Base-by-base conservation (phyloP, 2,113 vertebrate genomes). In the Nipponia nippon region DNA sequence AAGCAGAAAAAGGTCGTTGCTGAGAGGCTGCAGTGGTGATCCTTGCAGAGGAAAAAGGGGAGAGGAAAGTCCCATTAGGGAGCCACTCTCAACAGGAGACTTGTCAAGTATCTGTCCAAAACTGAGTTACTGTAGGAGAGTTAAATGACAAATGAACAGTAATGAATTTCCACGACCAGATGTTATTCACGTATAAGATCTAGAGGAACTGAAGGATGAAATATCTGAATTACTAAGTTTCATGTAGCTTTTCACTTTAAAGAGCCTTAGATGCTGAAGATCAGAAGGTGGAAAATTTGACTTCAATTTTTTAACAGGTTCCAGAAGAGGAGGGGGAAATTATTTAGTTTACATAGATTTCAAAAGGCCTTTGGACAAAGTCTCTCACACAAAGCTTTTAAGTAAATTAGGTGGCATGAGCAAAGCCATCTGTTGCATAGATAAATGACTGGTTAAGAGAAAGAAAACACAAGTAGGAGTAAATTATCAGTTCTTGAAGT, bases 311-410 rank as follows among this genome's bases (percentile, higher is more conserved):
- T 72, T 66, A 72, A 52, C 44, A 72, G 66, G 32, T 42, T 66
- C 36, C 29, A 47, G 73, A 73, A 86, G 29, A 87, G 16, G 46
- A 83, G 32, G 17, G 11, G 15, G 16, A 77, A 87, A 59, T 70
- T 93, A 42, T 76, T 88, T 44, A 20, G 4, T 79, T 76, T 83
- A 55, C 52, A n/a, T 1, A 69, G 72, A 47, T 73, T 95, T 89
- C n/a, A 50, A 91, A 95, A 87, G 34, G 38, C 17, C 22, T 89
- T 71, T 82, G 50, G 61, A 92, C 16, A 42, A 78, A 36, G 7
- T 56, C 13, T 89, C 61, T 82, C 32, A 49, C 38, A 78, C 22
- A 91, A 94, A 89, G 77, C 89, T 96, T 94, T 94, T 87, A 95
- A 91, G 56, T 76, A 96, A 94, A 94, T 94, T 87, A 87, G 27